Evolutionary conservation across 2,797 vertebrate genomes (phyloP), one percentile per base, ranked within the genome.

Genomic region (Myripristis jacobus): DNA sequence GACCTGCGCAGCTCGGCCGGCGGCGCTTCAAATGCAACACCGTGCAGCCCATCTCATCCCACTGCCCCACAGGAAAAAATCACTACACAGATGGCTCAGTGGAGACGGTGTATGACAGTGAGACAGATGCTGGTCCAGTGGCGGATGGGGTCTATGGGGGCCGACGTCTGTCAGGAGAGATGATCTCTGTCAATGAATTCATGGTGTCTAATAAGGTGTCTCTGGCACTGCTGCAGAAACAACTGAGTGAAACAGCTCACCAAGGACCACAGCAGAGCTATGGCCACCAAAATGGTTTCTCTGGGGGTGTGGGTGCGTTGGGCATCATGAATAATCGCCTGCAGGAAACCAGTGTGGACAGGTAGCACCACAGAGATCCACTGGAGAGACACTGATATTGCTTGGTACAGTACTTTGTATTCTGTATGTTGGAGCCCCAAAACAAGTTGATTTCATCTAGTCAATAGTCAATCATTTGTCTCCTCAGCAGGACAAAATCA

Each of bases 281-380:
- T 9, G 51, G 75, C 7, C 93, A 92, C 38, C 92, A 93, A 41
- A 94, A 94, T 4, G 94, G 94, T 51, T 94, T 95, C 83, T 93
- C 93, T 2, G 93, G 88, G 0, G 94, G 94, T 0, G 93, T 95
- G 13, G 94, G 94, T 0, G 94, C 94, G 19, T 84, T 95, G 51
- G 94, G 92, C 29, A 91, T 95, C 31, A 95, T 95, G 94, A 95
- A 94, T 82, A 95, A 95, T 64, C 92, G 94, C 25, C 88, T 95
- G 31, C 94, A 94, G 81, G 94, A 95, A 83, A 95, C 94, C 55
- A 95, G 94, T 58, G 91, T 91, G 24, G 94, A 95, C 58, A 93
- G 93, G 82, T 95, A 94, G 89, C 86, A 78, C 12, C 21, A 27
- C 25, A 48, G 15, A n/a, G 4, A 19, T 43, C 18, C n/a, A 34